Percentiles rank a stretch among this genome's conserved stretches.
phyloP scores from a whole-genome alignment of 2,797 vertebrate species.

The Pseudochirops cupreus region DNA sequence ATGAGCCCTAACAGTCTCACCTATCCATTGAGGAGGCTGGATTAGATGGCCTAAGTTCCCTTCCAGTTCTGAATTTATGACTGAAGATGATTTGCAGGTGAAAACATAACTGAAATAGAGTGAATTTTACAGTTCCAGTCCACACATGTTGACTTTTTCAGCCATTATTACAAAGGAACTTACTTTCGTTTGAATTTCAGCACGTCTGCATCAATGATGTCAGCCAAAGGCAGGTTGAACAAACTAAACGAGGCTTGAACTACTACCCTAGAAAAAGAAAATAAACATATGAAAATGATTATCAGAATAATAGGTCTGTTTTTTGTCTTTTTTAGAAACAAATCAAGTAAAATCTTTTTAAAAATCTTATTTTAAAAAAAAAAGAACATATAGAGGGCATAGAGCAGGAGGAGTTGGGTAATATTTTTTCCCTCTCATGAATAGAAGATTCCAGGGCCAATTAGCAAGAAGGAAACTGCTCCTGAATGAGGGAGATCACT shows the following conservation, averaged over 20 bases:
- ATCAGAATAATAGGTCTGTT: conserved; percentile 22
- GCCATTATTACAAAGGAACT: conserved; percentile 63
- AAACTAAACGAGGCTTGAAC: conserved; percentile 92
- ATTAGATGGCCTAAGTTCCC: background rate
- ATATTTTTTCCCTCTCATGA: background rate
- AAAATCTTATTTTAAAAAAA: background rate
- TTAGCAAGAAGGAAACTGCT: conserved; percentile 24
- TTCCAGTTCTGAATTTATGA: background rate
- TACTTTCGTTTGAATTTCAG: conserved; percentile 92
- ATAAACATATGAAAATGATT: conserved; percentile 40
- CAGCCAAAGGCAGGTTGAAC: conserved; percentile 93
- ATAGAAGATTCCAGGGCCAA: background rate
- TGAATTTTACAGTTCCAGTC: background rate
- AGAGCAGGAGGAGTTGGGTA: background rate
- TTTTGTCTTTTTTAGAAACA: background rate
- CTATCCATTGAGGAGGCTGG: background rate
- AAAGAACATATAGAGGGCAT: background rate
- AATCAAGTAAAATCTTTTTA: conserved; percentile 32
- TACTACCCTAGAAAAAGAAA: conserved; percentile 87
- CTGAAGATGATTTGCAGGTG: background rate
- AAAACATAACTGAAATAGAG: background rate
- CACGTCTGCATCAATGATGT: conserved; percentile 92
- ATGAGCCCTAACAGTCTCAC: background rate
- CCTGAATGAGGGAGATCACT: conserved; percentile 4
- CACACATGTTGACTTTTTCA: background rate